phyloP scores from a whole-genome alignment of 2,113 vertebrate genomes.

The Chloropsis cyanopogon region DNA sequence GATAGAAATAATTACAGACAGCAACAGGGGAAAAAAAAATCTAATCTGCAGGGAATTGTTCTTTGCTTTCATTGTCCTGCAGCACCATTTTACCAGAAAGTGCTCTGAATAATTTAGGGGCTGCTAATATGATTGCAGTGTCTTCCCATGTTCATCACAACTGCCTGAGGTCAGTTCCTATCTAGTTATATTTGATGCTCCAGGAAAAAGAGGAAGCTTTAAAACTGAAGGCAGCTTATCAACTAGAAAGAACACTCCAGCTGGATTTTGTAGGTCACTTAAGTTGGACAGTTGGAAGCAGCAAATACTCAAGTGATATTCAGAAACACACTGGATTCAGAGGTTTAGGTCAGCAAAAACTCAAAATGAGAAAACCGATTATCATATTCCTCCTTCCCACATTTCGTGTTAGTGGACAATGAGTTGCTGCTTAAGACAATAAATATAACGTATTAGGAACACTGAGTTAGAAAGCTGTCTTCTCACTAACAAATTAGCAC shows the following conservation, averaged over 20 bases:
- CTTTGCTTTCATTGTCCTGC: slow-evolving; percentile 44
- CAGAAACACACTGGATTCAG: neutral
- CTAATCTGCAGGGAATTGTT: slow-evolving; percentile 44
- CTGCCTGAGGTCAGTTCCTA: neutral
- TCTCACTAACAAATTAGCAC: neutral
- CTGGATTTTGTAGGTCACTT: neutral
- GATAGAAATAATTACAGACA: slow-evolving; percentile 61
- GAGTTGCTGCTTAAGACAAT: neutral
- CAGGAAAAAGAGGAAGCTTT: neutral
- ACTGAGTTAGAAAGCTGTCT: neutral
- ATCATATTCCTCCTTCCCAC: neutral
- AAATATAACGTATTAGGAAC: neutral
- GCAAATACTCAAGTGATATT: neutral
- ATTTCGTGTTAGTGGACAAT: neutral
- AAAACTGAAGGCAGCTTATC: neutral
- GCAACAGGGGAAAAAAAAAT: neutral
- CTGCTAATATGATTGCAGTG: slow-evolving; percentile 14
- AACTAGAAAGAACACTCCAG: neutral
- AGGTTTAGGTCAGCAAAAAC: neutral
- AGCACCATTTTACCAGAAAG: slow-evolving; percentile 25
- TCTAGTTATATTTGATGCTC: neutral
- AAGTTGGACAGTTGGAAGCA: neutral
- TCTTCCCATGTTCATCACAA: neutral
- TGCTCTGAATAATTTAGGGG: slow-evolving; percentile 49
- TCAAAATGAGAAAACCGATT: neutral